phyloP scores from a whole-genome alignment of 2,113 vertebrate species.

The Trinectes maculatus region DNA sequence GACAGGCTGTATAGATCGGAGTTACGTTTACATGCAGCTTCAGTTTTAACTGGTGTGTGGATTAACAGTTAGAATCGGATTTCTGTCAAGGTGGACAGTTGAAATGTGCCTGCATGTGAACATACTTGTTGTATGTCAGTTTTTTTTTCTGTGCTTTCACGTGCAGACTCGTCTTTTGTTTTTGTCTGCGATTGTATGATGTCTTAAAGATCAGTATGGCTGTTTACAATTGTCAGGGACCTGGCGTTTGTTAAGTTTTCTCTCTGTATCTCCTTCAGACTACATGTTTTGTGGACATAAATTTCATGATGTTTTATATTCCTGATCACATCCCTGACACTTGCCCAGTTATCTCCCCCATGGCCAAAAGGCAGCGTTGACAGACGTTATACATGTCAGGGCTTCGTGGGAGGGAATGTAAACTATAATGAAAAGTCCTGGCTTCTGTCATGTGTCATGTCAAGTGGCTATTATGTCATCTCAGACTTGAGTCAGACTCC shows the following conservation, averaged over 20 bases:
- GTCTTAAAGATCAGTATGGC: constrained; percentile 28
- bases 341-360: constrained; percentile 32
- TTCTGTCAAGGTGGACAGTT: not conserved
- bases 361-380: constrained; percentile 10
- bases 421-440: not conserved
- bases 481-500: no score
- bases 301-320: constrained; percentile 20
- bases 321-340: constrained; percentile 36
- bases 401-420: not conserved
- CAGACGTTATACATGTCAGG: not conserved
- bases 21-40: constrained; percentile 41
- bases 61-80: not conserved
- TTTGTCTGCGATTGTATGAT: constrained; percentile 2
- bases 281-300: constrained; percentile 1
- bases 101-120: constrained; percentile 39
- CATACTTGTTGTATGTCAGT: not conserved
- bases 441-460: not conserved
- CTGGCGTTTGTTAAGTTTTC: constrained; percentile 1
- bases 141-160: not conserved
- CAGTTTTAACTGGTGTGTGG: not conserved
- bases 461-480: not conserved
- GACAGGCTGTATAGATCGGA: constrained; percentile 3
- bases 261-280: not conserved
- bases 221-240: constrained; percentile 45
- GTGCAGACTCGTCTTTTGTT: constrained; percentile 17